phyloP scores from a whole-genome alignment of 2,888 invertebrate species.

The Synanthedon vespiformis region DNA sequence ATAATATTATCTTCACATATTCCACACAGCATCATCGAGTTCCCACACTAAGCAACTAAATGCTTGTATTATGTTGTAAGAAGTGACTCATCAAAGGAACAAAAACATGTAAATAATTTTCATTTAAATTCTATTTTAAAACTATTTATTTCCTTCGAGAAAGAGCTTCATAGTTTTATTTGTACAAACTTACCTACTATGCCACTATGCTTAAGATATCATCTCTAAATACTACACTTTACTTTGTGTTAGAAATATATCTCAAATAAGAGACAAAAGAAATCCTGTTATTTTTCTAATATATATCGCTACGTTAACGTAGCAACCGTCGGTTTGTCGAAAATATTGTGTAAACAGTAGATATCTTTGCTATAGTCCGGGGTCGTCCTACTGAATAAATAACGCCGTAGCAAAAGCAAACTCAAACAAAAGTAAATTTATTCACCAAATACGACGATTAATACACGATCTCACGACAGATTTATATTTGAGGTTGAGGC shows the following conservation, averaged over 20 bases:
- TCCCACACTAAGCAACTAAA: no score
- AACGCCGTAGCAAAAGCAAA: conserved; percentile 56
- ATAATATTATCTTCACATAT: no score
- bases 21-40: no score
- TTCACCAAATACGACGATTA: conserved; percentile 67
- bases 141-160: no score
- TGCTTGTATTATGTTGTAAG: no score
- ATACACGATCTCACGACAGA: conserved; percentile 60
- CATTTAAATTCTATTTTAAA: no score
- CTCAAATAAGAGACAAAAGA: conserved; percentile 18
- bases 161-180: no score
- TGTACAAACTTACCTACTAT: no score
- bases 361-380: conserved; percentile 42
- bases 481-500: conserved; percentile 35
- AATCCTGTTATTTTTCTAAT: conserved; percentile 39
- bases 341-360: conserved; percentile 60
- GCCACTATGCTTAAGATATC: no score
- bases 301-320: conserved; percentile 42
- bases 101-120: no score
- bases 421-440: conserved; percentile 68
- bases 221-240: no score
- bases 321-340: conserved; percentile 32
- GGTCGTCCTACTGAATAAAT: conserved; percentile 64
- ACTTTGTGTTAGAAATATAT: not conserved
- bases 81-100: no score